Percentiles rank a stretch among this genome's conserved stretches.
These are phyloP conservation scores for Charina bottae DNA, from an alignment of 2,113 vertebrate genomes.

Conservation along the genomic window DNA sequence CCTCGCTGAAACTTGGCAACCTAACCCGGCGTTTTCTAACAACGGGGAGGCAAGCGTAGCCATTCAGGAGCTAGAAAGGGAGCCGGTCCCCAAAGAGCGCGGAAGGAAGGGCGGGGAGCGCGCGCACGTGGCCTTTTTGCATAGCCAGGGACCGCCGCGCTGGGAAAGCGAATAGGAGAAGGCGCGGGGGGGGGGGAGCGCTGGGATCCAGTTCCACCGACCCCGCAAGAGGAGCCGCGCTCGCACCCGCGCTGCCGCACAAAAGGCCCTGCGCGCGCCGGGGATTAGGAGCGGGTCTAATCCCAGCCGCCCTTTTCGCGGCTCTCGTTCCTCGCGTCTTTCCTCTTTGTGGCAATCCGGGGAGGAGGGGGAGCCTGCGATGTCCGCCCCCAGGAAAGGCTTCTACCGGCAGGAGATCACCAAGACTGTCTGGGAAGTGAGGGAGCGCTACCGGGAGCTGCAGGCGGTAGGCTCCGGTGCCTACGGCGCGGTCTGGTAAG, in stretches of 20 bases:
- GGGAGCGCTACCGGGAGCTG: conserved; percentile 86
- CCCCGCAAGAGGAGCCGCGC: not conserved
- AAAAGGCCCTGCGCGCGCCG: not conserved
- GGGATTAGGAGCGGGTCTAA: not conserved
- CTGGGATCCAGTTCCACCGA: not conserved
- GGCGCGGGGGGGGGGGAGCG: not conserved
- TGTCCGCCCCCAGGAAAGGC: conserved; percentile 70
- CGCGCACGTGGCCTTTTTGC: not conserved
- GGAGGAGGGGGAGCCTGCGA: conserved; percentile 26
- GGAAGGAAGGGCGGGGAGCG: too few relatives aligned
- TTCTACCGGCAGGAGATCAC: conserved; percentile 88
- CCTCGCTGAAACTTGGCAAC: not conserved
- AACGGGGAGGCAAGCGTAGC: not conserved
- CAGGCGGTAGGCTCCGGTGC: conserved; percentile 90
- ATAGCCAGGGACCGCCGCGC: not conserved
- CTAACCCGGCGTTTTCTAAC: not conserved
- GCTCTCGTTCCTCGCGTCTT: too few relatives aligned
- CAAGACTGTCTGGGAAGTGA: conserved; percentile 89
- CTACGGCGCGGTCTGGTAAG: conserved; percentile 93
- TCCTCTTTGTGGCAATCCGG: not conserved
- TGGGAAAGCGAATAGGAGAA: not conserved
- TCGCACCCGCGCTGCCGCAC: not conserved
- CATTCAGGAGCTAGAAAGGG: not conserved
- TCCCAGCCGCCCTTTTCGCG: not conserved
- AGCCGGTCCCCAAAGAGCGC: not conserved